Evolutionary conservation across 2,797 vertebrate genomes (phyloP).

Genomic region (Leucoraja ocellata): DNA sequence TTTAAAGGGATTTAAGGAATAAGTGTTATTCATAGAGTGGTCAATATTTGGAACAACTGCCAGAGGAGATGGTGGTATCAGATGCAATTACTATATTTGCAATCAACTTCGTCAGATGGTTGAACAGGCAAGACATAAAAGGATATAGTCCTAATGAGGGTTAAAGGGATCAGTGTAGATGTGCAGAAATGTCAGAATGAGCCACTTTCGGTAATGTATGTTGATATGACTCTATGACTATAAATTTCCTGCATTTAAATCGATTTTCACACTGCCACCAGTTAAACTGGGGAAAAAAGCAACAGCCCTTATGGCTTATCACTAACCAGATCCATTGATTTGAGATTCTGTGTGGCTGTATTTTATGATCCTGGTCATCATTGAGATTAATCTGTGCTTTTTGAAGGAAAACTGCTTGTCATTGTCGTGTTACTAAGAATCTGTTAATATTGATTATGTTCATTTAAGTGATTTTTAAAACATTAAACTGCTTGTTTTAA

Average conservation of each 20-base stretch:
- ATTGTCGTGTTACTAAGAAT: neutral
- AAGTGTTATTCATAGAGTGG: too few relatives aligned
- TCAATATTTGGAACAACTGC: too few relatives aligned
- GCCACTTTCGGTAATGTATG: too few relatives aligned
- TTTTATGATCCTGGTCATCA: neutral
- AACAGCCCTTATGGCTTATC: neutral
- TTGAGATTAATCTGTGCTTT: neutral
- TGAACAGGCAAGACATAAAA: too few relatives aligned
- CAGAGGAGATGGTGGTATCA: too few relatives aligned
- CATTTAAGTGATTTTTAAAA: neutral
- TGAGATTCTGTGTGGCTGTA: neutral
- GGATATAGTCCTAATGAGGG: too few relatives aligned
- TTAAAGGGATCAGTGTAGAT: too few relatives aligned
- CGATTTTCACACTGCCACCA: neutral
- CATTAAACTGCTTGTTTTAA: neutral
- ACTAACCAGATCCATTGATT: neutral
- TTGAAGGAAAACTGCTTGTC: neutral
- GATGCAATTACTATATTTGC: too few relatives aligned
- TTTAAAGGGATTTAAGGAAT: too few relatives aligned
- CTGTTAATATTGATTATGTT: neutral
- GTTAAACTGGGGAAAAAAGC: neutral
- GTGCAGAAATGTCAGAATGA: too few relatives aligned
- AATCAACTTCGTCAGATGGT: too few relatives aligned
- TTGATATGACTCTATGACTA: neutral
- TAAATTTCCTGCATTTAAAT: neutral